Evolutionary conservation across 2,113 vertebrate species (phyloP).

Genomic region (Emydocephalus ijimae): DNA sequence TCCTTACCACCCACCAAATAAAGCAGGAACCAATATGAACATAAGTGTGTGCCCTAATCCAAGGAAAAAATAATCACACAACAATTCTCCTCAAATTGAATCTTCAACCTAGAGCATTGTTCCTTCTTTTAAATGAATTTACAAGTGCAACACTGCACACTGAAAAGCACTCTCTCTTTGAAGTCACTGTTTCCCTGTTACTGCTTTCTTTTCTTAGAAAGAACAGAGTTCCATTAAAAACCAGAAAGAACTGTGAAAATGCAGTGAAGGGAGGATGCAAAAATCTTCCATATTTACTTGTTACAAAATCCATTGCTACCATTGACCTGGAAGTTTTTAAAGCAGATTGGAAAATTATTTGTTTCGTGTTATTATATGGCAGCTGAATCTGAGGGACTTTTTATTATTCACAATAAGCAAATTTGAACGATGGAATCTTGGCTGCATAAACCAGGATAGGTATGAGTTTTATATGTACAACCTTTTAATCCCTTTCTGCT

Average conservation of each 20-base stretch:
- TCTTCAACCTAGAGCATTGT: constrained; percentile 49
- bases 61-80: constrained; percentile 63
- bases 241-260: not conserved
- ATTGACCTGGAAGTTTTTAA: not conserved
- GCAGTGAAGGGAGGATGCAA: not conserved
- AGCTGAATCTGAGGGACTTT: no score
- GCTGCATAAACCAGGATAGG: not conserved
- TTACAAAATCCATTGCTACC: not conserved
- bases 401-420: not conserved
- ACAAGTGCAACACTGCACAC: not conserved
- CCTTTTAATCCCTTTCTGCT: not conserved
- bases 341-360: not conserved
- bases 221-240: not conserved
- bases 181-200: not conserved
- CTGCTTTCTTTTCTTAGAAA: not conserved
- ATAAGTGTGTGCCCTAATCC: constrained; percentile 55
- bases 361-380: not conserved
- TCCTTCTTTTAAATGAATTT: not conserved
- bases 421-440: not conserved
- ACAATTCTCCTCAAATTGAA: constrained; percentile 56
- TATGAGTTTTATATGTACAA: not conserved
- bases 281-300: not conserved
- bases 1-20: constrained; percentile 60
- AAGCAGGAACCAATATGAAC: constrained; percentile 61
- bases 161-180: not conserved